These are phyloP conservation scores for Liparis tanakae DNA, from an alignment of 2,797 vertebrate species.

Conservation along the genomic window DNA sequence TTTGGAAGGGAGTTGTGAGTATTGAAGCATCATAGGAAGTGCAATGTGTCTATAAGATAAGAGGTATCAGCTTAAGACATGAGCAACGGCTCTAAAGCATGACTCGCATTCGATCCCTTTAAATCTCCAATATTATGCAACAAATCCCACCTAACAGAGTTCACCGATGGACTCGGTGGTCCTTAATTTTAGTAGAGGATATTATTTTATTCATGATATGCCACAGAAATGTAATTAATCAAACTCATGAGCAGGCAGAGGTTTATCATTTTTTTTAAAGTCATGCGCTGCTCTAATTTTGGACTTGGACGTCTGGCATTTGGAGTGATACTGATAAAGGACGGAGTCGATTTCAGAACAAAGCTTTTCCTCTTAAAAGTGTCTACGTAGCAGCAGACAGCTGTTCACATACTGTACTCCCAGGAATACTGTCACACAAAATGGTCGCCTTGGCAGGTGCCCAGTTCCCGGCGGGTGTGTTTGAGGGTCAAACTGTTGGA, in stretches of 20 bases:
- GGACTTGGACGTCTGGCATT: slow-evolving; percentile 5
- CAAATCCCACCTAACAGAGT: neutral
- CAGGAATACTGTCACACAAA: slow-evolving; percentile 41
- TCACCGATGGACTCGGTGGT: neutral
- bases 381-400: slow-evolving; percentile 50
- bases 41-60: slow-evolving; percentile 24
- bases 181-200: slow-evolving; percentile 6
- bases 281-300: neutral
- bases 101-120: slow-evolving; percentile 8
- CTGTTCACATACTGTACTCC: slow-evolving; percentile 51
- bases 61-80: slow-evolving; percentile 36
- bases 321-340: neutral
- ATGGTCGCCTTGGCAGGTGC: slow-evolving; percentile 22
- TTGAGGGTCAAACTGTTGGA: slow-evolving; percentile 29
- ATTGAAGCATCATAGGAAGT: neutral
- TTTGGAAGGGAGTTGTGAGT: neutral
- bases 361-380: slow-evolving; percentile 42
- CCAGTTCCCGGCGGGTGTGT: slow-evolving; percentile 8
- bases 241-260: neutral
- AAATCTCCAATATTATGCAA: neutral
- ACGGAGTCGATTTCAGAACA: slow-evolving; percentile 60
- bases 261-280: slow-evolving; percentile 6
- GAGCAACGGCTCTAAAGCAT: slow-evolving; percentile 25
- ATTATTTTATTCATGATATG: slow-evolving; percentile 17
- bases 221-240: slow-evolving; percentile 14